These are phyloP conservation scores for Polyommatus iphigenia DNA, from an alignment of 2,888 invertebrate genomes.

Conservation along the genomic window DNA sequence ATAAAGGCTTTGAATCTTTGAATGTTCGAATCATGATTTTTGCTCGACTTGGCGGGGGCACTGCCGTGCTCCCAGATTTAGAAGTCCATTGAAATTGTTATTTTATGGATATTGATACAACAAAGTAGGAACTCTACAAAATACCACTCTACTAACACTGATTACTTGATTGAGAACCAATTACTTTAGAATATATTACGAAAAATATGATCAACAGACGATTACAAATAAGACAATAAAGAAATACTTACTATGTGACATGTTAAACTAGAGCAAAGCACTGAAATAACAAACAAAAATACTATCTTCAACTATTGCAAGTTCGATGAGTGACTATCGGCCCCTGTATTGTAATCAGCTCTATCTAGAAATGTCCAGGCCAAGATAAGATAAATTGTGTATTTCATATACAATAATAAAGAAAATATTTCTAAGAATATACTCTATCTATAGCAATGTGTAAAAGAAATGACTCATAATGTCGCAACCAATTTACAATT, in stretches of 20 bases:
- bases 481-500: background rate
- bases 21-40: background rate
- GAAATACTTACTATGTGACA: constrained; percentile 45
- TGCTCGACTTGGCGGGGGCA: too few species aligned
- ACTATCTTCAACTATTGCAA: constrained; percentile 32
- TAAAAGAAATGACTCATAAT: background rate
- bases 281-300: constrained; percentile 27
- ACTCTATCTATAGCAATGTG: background rate
- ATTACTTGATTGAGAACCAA: background rate
- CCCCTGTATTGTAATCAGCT: constrained; percentile 3
- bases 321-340: constrained; percentile 31
- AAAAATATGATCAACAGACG: background rate
- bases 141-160: background rate
- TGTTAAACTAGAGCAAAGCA: constrained; percentile 31
- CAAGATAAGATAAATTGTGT: constrained; percentile 45
- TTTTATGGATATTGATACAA: background rate
- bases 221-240: background rate
- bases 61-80: background rate
- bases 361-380: constrained; percentile 27
- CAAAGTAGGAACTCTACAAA: background rate
- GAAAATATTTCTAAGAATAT: background rate
- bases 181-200: background rate
- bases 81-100: background rate
- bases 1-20: too few species aligned
- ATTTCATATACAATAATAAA: constrained; percentile 23